These are phyloP conservation scores for Tragelaphus buxtoni DNA, from an alignment of 2,113 vertebrate species.

Conservation along the genomic window DNA sequence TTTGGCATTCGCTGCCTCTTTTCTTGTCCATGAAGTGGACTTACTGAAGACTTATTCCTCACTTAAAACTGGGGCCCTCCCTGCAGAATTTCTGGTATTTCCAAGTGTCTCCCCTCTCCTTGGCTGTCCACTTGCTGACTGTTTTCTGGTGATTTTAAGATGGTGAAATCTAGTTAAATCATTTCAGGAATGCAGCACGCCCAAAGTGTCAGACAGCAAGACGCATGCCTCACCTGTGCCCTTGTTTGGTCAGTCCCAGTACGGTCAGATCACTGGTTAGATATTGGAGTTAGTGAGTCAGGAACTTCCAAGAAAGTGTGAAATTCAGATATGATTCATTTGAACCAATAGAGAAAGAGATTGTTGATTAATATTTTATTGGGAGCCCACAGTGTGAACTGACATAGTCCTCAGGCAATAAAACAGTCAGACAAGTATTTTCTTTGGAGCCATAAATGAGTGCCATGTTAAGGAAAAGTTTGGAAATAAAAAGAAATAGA, in stretches of 20 bases:
- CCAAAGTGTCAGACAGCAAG: background rate
- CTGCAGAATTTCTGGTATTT: slow-evolving; percentile 60
- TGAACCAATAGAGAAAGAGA: background rate
- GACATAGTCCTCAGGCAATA: background rate
- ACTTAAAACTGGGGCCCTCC: slow-evolving; percentile 25
- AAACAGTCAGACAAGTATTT: background rate
- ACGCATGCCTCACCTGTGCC: background rate
- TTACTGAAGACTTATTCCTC: background rate
- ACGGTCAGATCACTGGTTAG: background rate
- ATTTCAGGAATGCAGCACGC: slow-evolving; percentile 50
- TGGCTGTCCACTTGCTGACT: background rate
- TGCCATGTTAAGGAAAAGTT: background rate
- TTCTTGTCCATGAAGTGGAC: background rate
- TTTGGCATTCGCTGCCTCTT: background rate
- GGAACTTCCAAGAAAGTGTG: background rate
- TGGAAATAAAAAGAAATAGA: background rate
- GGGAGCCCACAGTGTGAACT: background rate
- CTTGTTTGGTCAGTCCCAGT: background rate
- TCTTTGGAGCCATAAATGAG: background rate
- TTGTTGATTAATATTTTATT: background rate
- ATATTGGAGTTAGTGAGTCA: background rate
- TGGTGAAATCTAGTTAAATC: background rate
- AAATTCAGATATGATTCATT: background rate
- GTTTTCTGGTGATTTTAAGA: slow-evolving; percentile 48
- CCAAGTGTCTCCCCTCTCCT: background rate